phyloP scores from a whole-genome alignment of 2,797 vertebrate genomes.

The Eptatretus atami region DNA sequence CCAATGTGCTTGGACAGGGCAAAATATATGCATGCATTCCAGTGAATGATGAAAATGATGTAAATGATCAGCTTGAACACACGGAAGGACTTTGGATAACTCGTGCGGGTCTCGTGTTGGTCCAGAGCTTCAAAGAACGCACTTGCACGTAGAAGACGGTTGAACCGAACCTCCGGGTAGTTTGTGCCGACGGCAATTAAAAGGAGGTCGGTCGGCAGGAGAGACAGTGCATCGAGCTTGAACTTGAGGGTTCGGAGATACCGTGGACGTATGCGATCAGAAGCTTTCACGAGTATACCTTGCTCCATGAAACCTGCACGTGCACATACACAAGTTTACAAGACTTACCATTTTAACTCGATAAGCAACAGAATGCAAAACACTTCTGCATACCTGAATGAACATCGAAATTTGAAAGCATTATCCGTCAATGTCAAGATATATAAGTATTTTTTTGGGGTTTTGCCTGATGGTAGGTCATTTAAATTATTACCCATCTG shows the following conservation, averaged over 20 bases:
- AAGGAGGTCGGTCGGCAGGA: constrained; percentile 42
- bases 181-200: constrained; percentile 23
- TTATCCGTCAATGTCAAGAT: too few relatives aligned
- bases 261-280: constrained; percentile 13
- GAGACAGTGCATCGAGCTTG: constrained; percentile 22
- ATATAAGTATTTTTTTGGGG: too few relatives aligned
- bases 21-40: constrained; percentile 65
- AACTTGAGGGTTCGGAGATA: constrained; percentile 30
- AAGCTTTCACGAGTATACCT: constrained; percentile 36
- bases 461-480: too few relatives aligned
- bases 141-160: constrained; percentile 30
- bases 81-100: constrained; percentile 44
- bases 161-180: constrained; percentile 24
- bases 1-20: constrained; percentile 33
- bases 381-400: too few relatives aligned
- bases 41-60: constrained; percentile 47
- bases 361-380: too few relatives aligned
- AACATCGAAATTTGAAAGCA: too few relatives aligned
- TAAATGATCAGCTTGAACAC: constrained; percentile 47
- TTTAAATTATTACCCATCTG: too few relatives aligned
- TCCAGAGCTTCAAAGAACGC: constrained; percentile 40
- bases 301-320: constrained; percentile 42
- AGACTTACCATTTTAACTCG: too few relatives aligned
- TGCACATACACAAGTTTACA: too few relatives aligned
- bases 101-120: constrained; percentile 36